These are phyloP conservation scores for Nibea coibor DNA, from an alignment of 2,113 vertebrate genomes.

Conservation along the genomic window DNA sequence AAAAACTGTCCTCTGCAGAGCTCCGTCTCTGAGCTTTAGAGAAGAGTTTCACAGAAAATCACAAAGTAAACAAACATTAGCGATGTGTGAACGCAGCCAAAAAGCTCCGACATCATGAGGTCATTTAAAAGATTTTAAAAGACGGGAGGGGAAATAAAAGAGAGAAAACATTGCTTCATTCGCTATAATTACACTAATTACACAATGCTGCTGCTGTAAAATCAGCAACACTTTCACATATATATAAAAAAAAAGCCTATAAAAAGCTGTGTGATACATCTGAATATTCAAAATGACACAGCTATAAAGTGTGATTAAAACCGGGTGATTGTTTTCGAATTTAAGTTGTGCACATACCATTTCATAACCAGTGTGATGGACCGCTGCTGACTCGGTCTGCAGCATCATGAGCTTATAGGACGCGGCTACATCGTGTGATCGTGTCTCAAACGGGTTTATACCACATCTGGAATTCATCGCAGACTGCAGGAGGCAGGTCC, in stretches of 20 bases:
- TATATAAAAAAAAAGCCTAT: constrained; percentile 42
- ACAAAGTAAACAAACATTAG: constrained; percentile 3
- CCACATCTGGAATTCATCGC: constrained; percentile 42
- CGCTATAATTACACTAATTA: constrained; percentile 62
- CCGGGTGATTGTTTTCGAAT: constrained; percentile 40
- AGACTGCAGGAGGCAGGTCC: constrained; percentile 14
- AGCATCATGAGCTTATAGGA: neutral
- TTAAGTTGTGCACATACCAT: constrained; percentile 42
- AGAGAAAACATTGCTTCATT: constrained; percentile 54
- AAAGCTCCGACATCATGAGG: neutral
- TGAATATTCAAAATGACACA: constrained; percentile 58
- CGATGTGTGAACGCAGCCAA: neutral
- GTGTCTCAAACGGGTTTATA: neutral
- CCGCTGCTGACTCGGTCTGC: constrained; percentile 3
- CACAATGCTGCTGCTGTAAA: constrained; percentile 57
- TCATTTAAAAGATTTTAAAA: constrained; percentile 30
- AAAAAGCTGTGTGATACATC: constrained; percentile 54
- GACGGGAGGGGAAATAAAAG: neutral
- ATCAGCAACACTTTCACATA: constrained; percentile 60
- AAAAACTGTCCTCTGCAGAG: neutral
- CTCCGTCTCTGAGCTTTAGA: constrained; percentile 8
- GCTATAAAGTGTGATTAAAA: constrained; percentile 57
- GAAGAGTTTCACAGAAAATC: neutral
- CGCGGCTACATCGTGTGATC: neutral
- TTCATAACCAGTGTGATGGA: constrained; percentile 45